Percentiles rank a stretch among this genome's conserved stretches.
These are phyloP conservation scores for Pagrus major DNA, from an alignment of 2,113 vertebrate species.

Conservation along the genomic window DNA sequence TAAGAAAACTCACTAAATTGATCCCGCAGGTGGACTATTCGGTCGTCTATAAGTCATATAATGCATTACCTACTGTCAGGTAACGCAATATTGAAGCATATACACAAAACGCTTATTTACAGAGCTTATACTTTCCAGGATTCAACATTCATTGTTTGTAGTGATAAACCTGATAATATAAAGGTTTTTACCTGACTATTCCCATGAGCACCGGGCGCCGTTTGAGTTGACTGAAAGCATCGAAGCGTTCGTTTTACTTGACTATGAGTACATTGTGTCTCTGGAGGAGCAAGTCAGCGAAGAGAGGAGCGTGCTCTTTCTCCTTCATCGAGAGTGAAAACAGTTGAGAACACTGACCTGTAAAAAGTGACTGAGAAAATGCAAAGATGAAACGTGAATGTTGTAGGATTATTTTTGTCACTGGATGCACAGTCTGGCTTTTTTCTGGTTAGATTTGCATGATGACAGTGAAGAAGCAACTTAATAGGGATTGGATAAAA, in stretches of 20 bases:
- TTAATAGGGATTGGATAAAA: not conserved
- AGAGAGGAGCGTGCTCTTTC: conserved; percentile 6
- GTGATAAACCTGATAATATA: conserved; percentile 9
- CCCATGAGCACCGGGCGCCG: conserved; percentile 4
- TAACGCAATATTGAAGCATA: not conserved
- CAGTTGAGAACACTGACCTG: not conserved
- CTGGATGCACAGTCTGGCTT: not conserved
- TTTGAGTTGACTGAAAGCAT: conserved; percentile 26
- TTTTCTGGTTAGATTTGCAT: not conserved
- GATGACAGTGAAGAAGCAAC: not conserved
- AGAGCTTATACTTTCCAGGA: not conserved
- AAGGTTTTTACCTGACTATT: conserved; percentile 38
- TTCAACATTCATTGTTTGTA: not conserved
- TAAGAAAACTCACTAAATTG: not conserved
- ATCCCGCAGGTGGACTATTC: not conserved
- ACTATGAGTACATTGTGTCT: conserved; percentile 11
- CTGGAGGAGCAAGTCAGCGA: conserved; percentile 25
- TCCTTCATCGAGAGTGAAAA: conserved; percentile 18
- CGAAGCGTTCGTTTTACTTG: conserved; percentile 17
- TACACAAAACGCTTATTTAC: not conserved
- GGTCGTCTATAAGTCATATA: not conserved
- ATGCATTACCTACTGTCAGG: not conserved
- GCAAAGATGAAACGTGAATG: not conserved
- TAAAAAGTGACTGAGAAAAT: not conserved
- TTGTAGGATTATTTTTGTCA: not conserved